phyloP scores from a whole-genome alignment of 2,113 vertebrate species.

The Climacteris rufus region DNA sequence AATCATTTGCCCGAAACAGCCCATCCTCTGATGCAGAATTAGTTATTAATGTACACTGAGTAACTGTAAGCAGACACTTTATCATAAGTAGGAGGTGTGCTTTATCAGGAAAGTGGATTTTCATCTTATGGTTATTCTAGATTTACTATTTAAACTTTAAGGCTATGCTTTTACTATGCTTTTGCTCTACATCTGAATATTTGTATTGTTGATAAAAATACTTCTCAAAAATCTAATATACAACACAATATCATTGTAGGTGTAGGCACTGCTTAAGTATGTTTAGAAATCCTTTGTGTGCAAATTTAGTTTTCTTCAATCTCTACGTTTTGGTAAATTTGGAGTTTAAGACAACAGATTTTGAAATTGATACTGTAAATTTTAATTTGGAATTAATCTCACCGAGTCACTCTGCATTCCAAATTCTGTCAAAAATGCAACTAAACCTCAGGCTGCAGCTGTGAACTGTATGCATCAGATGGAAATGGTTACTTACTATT shows the following conservation, averaged over 20 bases:
- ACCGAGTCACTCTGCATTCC: conserved; percentile 13
- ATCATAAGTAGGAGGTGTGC: conserved; percentile 33
- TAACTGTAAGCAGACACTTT: conserved; percentile 27
- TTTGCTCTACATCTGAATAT: conserved; percentile 36
- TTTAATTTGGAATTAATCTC: conserved; percentile 4
- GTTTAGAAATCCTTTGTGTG: conserved; percentile 63
- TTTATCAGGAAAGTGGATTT: conserved; percentile 32
- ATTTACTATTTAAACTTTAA: conserved; percentile 29
- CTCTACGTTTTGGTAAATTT: conserved; percentile 49
- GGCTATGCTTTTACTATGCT: conserved; percentile 45
- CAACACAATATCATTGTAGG: conserved; percentile 70
- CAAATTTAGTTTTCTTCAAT: conserved; percentile 60
- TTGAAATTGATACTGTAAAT: neutral
- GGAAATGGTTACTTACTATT: conserved; percentile 31
- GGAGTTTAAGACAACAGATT: neutral
- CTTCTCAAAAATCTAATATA: conserved; percentile 45
- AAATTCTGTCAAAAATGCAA: neutral
- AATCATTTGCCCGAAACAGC: neutral
- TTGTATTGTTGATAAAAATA: conserved; percentile 53
- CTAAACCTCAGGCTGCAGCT: neutral
- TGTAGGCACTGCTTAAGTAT: conserved; percentile 83
- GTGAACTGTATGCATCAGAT: neutral
- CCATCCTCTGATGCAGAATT: neutral
- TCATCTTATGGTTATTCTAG: neutral
- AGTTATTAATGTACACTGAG: neutral